These are phyloP conservation scores for Sardinella longiceps DNA, from an alignment of 2,797 vertebrate genomes.

Conservation along the genomic window DNA sequence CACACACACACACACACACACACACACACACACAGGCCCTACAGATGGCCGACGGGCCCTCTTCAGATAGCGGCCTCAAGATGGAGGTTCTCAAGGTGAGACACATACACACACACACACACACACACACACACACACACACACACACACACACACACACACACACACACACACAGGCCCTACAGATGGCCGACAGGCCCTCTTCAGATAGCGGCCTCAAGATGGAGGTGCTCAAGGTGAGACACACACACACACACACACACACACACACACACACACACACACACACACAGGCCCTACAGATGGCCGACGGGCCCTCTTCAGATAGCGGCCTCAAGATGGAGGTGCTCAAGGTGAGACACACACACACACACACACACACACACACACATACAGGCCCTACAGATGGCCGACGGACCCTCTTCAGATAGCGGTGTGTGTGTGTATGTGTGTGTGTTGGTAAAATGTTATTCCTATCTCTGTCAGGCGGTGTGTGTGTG, in stretches of 20 bases:
- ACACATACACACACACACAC: neutral
- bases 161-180: conserved; percentile 28
- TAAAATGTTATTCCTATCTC: no score
- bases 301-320: conserved; percentile 92
- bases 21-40: neutral
- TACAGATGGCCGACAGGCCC: conserved; percentile 95
- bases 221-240: no score
- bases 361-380: neutral
- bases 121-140: conserved; percentile 89
- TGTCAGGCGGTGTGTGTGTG: no score
- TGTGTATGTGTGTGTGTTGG: rapidly evolving
- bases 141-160: neutral
- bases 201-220: conserved; percentile 96
- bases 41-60: no score
- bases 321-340: conserved; percentile 98
- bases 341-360: conserved; percentile 93
- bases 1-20: neutral
- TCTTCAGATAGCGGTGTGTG: conserved; percentile 96
- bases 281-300: conserved; percentile 81
- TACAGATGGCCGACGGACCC: conserved; percentile 95
- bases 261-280: conserved; percentile 55
- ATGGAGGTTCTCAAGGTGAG: no score
- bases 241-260: no score
- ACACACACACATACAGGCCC: conserved; percentile 28
- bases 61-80: no score